These are phyloP conservation scores for Mylabris phalerata DNA, from an alignment of 1,140 invertebrate genomes.

Conservation along the genomic window DNA sequence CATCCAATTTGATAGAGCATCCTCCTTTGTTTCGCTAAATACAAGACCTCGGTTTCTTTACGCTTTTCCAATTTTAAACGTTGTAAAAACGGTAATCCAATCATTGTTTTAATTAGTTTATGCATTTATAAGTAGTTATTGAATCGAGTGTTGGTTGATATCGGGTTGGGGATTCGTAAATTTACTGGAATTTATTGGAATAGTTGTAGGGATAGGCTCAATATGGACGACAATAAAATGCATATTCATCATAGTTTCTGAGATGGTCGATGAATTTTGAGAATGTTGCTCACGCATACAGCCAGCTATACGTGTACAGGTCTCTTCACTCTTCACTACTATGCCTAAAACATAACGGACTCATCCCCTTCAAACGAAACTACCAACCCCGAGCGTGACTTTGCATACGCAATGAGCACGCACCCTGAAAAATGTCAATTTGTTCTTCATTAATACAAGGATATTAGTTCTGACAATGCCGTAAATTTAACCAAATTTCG, in stretches of 20 bases:
- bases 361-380: constrained; percentile 8
- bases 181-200: too few species aligned
- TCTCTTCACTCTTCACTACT: background rate
- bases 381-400: constrained; percentile 22
- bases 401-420: constrained; percentile 28
- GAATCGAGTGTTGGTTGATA: background rate
- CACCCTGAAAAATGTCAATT: constrained; percentile 32
- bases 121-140: constrained; percentile 12
- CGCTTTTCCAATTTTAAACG: too few species aligned
- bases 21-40: too few species aligned
- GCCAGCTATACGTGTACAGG: constrained; percentile 17
- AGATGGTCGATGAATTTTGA: constrained; percentile 19
- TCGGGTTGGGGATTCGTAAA: too few species aligned
- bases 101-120: constrained; percentile 13
- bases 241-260: constrained; percentile 11
- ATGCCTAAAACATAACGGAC: background rate
- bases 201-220: too few species aligned
- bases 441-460: constrained; percentile 29
- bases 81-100: background rate
- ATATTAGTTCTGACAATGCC: constrained; percentile 26
- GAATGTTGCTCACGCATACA: constrained; percentile 25
- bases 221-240: background rate
- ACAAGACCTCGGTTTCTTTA: too few species aligned
- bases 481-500: constrained; percentile 17
- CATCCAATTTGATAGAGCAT: constrained; percentile 12